phyloP scores from a whole-genome alignment of 2,113 vertebrate genomes.

The Tetrax tetrax region DNA sequence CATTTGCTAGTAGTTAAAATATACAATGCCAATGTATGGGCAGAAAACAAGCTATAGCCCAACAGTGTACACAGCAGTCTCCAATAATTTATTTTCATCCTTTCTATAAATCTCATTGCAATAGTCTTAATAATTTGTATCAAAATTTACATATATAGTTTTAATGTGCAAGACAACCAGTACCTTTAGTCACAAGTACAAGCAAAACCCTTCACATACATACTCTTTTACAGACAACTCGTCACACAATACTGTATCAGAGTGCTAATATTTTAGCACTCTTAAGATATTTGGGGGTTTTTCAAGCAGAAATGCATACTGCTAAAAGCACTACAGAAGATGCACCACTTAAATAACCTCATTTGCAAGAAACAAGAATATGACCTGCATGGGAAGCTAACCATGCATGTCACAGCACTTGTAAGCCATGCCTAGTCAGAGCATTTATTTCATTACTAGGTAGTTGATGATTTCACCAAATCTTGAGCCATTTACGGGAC shows the following conservation, averaged over 20 bases:
- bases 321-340: background rate
- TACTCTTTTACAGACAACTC: background rate
- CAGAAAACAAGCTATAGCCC: background rate
- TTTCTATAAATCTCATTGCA: background rate
- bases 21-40: background rate
- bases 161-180: background rate
- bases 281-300: background rate
- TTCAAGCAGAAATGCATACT: background rate
- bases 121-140: background rate
- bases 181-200: background rate
- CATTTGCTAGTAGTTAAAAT: background rate
- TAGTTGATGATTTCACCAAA: background rate
- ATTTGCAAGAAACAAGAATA: background rate
- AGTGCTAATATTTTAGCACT: background rate
- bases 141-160: background rate
- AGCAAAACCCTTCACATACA: background rate
- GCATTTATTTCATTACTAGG: background rate
- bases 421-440: background rate
- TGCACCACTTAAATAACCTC: background rate
- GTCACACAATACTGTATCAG: background rate
- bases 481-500: background rate
- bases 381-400: background rate
- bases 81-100: background rate
- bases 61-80: background rate
- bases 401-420: background rate